These are phyloP conservation scores for Aphyosemion australe DNA, from an alignment of 2,113 vertebrate genomes.

Conservation along the genomic window DNA sequence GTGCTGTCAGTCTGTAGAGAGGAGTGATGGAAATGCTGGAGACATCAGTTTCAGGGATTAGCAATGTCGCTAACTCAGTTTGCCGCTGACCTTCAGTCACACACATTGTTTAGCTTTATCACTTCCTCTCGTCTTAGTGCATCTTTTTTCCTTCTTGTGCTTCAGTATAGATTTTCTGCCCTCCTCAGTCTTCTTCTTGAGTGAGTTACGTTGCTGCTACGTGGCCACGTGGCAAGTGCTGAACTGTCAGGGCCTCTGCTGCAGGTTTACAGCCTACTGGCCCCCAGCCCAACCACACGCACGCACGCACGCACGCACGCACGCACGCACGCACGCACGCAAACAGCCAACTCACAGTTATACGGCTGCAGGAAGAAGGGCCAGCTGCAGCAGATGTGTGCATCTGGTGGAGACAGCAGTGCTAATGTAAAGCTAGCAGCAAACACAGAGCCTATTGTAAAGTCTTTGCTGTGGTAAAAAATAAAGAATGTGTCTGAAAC, in stretches of 20 bases:
- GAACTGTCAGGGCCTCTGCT: constrained; percentile 63
- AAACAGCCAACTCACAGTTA: constrained; percentile 46
- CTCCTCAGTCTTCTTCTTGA: constrained; percentile 8
- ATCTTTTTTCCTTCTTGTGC: not conserved
- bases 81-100: constrained; percentile 19
- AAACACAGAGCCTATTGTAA: constrained; percentile 51
- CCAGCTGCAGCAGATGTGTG: constrained; percentile 62
- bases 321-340: constrained; percentile 31
- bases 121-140: not conserved
- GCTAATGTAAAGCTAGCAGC: constrained; percentile 42
- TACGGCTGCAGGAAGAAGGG: constrained; percentile 65
- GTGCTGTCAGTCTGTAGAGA: too few species aligned
- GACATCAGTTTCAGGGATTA: too few species aligned
- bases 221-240: constrained; percentile 72
- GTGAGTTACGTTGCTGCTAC: constrained; percentile 57
- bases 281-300: constrained; percentile 57
- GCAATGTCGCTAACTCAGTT: constrained; percentile 18
- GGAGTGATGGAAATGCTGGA: too few species aligned
- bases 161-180: constrained; percentile 10
- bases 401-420: constrained; percentile 60
- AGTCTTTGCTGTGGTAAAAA: constrained; percentile 17
- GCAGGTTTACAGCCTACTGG: constrained; percentile 74
- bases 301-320: constrained; percentile 36
- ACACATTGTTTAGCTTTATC: constrained; percentile 22
- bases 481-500: constrained; percentile 27